These are phyloP conservation scores for Crematogaster levior DNA, from an alignment of 2,888 invertebrate species.

Conservation along the genomic window DNA sequence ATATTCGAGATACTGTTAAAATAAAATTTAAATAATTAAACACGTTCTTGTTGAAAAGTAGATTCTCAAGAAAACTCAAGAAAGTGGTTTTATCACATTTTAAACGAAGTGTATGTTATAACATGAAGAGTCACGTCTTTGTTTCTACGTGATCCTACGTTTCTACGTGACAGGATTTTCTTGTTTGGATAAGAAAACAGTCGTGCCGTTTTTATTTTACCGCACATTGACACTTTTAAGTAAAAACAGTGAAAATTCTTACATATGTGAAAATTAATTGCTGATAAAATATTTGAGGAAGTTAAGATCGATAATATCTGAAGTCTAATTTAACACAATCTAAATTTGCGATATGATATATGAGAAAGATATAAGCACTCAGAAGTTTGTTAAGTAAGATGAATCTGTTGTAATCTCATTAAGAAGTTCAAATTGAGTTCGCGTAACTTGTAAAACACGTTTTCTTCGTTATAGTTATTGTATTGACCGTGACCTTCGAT, in stretches of 20 bases:
- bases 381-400: not conserved
- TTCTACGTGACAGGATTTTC: too few relatives aligned
- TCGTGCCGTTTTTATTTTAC: not conserved
- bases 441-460: not conserved
- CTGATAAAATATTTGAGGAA: not conserved
- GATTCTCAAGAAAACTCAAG: not conserved
- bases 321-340: too few relatives aligned
- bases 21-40: not conserved
- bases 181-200: not conserved
- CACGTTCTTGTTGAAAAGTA: not conserved
- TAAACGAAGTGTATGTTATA: not conserved
- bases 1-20: not conserved
- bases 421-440: constrained; percentile 41
- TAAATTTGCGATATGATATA: not conserved
- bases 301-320: not conserved
- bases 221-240: not conserved
- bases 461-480: not conserved
- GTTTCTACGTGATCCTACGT: not conserved
- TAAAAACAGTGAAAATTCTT: not conserved
- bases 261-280: not conserved
- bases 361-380: too few relatives aligned
- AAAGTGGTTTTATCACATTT: not conserved
- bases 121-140: not conserved
- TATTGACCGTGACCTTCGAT: constrained; percentile 64
- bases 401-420: not conserved